Percentiles rank a stretch among this genome's conserved stretches.
Evolutionary conservation across 1,140 invertebrate genomes (phyloP).

Genomic region (Brachystomella parvula): DNA sequence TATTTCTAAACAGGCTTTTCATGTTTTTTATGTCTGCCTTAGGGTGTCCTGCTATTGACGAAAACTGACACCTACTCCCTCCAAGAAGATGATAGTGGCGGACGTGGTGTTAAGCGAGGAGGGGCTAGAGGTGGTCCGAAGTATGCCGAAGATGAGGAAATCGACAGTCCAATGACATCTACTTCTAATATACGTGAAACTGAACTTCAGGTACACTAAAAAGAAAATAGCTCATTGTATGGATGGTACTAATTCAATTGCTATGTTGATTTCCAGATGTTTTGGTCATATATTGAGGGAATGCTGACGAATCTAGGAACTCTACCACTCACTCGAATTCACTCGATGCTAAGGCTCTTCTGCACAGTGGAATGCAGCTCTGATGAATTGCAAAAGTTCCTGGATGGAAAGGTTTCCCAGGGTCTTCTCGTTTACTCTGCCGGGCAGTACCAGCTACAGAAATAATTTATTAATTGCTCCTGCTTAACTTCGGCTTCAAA

Average conservation of each 20-base stretch:
- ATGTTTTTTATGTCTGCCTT: not conserved
- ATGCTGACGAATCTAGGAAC: constrained; percentile 94
- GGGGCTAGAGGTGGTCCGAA: constrained; percentile 35
- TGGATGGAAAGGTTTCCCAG: constrained; percentile 69
- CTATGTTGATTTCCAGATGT: constrained; percentile 52
- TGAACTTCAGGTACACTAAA: constrained; percentile 61
- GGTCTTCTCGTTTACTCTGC: constrained; percentile 15
- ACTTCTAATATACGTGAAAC: constrained; percentile 86
- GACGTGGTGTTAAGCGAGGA: not conserved
- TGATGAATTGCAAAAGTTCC: constrained; percentile 76
- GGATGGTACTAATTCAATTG: not conserved
- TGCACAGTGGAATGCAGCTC: constrained; percentile 79
- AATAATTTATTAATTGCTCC: not conserved
- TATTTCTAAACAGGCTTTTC: not conserved
- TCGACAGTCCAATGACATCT: constrained; percentile 85
- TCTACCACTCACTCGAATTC: constrained; percentile 83
- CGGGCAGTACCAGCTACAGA: not conserved
- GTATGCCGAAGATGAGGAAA: constrained; percentile 69
- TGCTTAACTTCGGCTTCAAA: not conserved
- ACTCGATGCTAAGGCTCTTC: constrained; percentile 96
- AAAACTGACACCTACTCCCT: constrained; percentile 17
- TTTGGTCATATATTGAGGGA: constrained; percentile 93
- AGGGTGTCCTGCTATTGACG: constrained; percentile 26
- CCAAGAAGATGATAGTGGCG: constrained; percentile 8
- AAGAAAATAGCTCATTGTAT: not conserved